These are phyloP conservation scores for Melinopterus prodromus DNA, from an alignment of 2,888 invertebrate species.

Conservation along the genomic window DNA sequence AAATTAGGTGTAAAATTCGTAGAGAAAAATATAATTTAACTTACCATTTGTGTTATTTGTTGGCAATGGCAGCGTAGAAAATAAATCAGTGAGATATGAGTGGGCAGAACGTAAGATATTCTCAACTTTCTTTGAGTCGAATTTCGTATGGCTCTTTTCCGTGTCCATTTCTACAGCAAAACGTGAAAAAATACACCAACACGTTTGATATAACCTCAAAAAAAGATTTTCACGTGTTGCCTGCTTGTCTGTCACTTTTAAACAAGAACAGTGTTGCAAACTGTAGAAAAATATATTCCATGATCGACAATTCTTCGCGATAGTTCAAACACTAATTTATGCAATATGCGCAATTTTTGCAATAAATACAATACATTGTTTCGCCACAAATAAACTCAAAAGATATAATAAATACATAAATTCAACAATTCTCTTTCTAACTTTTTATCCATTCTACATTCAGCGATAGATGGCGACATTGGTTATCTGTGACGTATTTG, in stretches of 20 bases:
- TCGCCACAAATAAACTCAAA: too few species aligned
- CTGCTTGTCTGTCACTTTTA: neutral
- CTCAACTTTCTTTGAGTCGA: slow-evolving; percentile 56
- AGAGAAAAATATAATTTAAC: slow-evolving; percentile 9
- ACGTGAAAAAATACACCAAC: neutral
- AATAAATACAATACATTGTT: too few species aligned
- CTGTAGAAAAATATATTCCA: neutral
- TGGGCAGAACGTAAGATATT: slow-evolving; percentile 62
- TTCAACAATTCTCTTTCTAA: too few species aligned
- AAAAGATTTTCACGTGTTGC: neutral
- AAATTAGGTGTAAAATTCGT: slow-evolving; percentile 21
- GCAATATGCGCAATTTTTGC: too few species aligned
- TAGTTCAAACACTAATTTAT: neutral
- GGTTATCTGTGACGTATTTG: neutral
- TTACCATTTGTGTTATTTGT: slow-evolving; percentile 24
- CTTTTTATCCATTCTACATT: neutral
- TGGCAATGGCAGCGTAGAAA: slow-evolving; percentile 66
- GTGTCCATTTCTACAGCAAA: slow-evolving; percentile 8
- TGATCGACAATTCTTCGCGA: neutral
- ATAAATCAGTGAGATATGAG: slow-evolving; percentile 67
- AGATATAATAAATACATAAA: too few species aligned
- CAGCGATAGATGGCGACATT: neutral
- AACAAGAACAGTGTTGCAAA: neutral
- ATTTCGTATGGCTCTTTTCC: slow-evolving; percentile 23
- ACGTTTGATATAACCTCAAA: neutral